phyloP scores from a whole-genome alignment of 2,113 vertebrate species.

The Eupsittula cactorum region DNA sequence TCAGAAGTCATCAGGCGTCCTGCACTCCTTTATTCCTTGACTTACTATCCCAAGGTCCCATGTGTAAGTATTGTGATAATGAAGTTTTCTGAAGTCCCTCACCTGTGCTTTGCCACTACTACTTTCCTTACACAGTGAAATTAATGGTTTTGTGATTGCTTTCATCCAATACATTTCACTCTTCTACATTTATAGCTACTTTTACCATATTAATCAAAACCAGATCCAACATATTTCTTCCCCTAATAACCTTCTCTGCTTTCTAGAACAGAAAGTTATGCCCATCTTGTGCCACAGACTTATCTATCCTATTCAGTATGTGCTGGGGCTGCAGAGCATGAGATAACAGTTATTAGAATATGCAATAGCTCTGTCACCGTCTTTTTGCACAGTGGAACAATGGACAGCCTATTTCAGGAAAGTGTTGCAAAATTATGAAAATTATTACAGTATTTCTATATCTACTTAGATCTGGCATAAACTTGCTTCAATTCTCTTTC shows the following conservation, averaged over 20 bases:
- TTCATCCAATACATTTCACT: not conserved
- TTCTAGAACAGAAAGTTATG: not conserved
- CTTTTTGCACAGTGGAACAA: not conserved
- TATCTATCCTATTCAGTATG: not conserved
- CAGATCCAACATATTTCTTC: not conserved
- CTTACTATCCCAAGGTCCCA: not conserved
- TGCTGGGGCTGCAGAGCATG: not conserved
- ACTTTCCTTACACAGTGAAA: not conserved
- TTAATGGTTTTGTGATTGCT: not conserved
- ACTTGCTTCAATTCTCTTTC: not conserved
- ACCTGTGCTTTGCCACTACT: not conserved
- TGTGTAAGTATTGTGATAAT: accelerated
- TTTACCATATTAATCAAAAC: not conserved
- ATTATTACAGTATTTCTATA: not conserved
- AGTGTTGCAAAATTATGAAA: not conserved
- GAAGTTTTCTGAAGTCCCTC: not conserved
- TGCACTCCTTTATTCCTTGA: not conserved
- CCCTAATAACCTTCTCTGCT: not conserved
- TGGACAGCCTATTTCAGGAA: not conserved
- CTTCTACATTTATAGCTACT: not conserved
- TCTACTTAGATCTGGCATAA: not conserved
- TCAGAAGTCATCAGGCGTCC: not conserved
- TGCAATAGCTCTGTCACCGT: not conserved
- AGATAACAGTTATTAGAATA: not conserved
- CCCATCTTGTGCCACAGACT: not conserved